phyloP scores from a whole-genome alignment of 2,113 vertebrate species.

The Typhlomys cinereus region DNA sequence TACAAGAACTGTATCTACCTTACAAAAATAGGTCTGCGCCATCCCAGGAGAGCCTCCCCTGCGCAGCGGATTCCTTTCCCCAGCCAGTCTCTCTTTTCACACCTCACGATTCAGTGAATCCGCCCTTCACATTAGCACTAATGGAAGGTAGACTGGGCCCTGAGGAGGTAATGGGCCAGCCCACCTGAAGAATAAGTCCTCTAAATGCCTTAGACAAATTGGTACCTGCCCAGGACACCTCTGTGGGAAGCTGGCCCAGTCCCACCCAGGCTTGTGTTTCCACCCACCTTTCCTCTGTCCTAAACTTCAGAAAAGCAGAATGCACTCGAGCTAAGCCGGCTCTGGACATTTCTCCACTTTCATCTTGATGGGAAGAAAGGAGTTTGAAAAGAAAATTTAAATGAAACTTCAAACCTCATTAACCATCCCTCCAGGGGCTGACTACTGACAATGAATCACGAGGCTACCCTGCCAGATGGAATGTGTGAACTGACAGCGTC shows the following conservation, averaged over 20 bases:
- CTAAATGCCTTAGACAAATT: constrained; percentile 75
- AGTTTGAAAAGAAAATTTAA: constrained; percentile 77
- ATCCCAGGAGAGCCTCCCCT: neutral
- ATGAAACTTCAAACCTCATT: constrained; percentile 76
- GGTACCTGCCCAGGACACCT: constrained; percentile 77
- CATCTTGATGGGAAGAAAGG: constrained; percentile 73
- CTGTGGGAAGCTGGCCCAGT: constrained; percentile 68
- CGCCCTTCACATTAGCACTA: constrained; percentile 80
- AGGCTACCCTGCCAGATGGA: constrained; percentile 69
- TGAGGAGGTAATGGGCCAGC: constrained; percentile 64
- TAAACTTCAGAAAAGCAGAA: constrained; percentile 64
- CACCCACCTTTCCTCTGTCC: constrained; percentile 17
- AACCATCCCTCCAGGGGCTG: constrained; percentile 63
- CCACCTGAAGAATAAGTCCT: constrained; percentile 76
- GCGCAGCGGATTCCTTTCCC: neutral
- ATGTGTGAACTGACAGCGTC: constrained; percentile 76
- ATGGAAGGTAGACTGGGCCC: constrained; percentile 74
- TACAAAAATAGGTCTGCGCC: constrained; percentile 40
- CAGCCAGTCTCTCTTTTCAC: neutral
- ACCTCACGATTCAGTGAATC: constrained; percentile 74
- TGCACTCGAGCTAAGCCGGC: constrained; percentile 69
- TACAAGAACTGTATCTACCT: constrained; percentile 38
- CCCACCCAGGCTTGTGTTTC: constrained; percentile 63
- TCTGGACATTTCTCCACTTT: constrained; percentile 78
- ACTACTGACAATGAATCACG: constrained; percentile 75